Conservation (phyloP, 2,113 vertebrate species). For the Smithornis capensis region DNA sequence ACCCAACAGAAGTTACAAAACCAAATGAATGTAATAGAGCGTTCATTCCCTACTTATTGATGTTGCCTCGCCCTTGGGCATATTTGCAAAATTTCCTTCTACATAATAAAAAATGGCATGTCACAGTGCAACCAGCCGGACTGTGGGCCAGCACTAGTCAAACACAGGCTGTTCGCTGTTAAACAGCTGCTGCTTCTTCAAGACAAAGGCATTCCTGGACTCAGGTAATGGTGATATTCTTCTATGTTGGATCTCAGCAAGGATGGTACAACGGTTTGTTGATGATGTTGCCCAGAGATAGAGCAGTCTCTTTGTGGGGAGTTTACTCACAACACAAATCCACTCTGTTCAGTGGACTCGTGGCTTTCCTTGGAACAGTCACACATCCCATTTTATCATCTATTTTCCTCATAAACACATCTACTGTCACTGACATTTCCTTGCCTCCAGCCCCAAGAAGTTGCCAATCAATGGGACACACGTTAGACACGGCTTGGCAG, state of each 20-base stretch:
- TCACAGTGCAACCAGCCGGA: not conserved
- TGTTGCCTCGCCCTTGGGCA: constrained; percentile 48
- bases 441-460: not conserved
- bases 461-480: not conserved
- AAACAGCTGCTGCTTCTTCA: not conserved
- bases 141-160: not conserved
- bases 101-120: constrained; percentile 39
- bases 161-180: not conserved
- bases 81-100: constrained; percentile 53
- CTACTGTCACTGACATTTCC: not conserved
- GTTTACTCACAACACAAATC: not conserved
- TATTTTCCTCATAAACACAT: not conserved
- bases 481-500: not conserved
- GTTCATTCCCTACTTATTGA: constrained; percentile 44
- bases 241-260: fast-evolving
- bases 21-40: constrained; percentile 40
- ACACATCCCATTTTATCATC: not conserved
- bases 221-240: not conserved
- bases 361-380: not conserved
- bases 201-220: not conserved
- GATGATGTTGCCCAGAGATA: constrained; percentile 6
- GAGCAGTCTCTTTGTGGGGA: not conserved
- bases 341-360: not conserved
- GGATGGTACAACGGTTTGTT: not conserved
- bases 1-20: constrained; percentile 52